Conservation (phyloP, 2,797 vertebrate genomes). For the Odontamblyopus rebecca region DNA sequence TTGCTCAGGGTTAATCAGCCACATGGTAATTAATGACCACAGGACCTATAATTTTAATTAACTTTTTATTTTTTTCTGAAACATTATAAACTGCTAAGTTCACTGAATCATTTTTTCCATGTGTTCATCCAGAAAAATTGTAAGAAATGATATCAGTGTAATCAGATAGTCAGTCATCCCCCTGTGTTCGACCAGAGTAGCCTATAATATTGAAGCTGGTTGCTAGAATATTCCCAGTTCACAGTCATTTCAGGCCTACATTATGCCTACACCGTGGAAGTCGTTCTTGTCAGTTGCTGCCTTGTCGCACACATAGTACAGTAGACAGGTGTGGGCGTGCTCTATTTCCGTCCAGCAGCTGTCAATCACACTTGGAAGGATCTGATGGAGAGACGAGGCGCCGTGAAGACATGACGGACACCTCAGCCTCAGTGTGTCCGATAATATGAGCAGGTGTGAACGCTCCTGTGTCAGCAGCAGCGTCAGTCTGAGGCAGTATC, state of each 20-base stretch:
- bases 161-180: too few species aligned
- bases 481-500: not conserved
- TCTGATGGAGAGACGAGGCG: not conserved
- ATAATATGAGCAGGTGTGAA: slow-evolving; percentile 3
- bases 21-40: too few species aligned
- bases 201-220: too few species aligned
- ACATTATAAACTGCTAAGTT: too few species aligned
- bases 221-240: not conserved
- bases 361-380: not conserved
- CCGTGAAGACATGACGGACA: slow-evolving; percentile 4
- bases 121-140: too few species aligned
- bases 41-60: too few species aligned
- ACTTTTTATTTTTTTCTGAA: too few species aligned
- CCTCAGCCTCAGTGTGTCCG: not conserved
- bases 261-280: not conserved
- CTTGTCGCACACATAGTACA: not conserved
- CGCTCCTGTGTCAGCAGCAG: not conserved
- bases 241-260: not conserved
- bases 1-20: too few species aligned
- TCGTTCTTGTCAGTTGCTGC: not conserved
- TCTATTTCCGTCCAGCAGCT: not conserved
- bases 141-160: too few species aligned
- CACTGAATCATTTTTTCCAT: too few species aligned
- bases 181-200: too few species aligned
- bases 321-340: not conserved